These are phyloP conservation scores for Rhinoderma darwinii DNA, from an alignment of 2,113 vertebrate species.

Conservation along the genomic window DNA sequence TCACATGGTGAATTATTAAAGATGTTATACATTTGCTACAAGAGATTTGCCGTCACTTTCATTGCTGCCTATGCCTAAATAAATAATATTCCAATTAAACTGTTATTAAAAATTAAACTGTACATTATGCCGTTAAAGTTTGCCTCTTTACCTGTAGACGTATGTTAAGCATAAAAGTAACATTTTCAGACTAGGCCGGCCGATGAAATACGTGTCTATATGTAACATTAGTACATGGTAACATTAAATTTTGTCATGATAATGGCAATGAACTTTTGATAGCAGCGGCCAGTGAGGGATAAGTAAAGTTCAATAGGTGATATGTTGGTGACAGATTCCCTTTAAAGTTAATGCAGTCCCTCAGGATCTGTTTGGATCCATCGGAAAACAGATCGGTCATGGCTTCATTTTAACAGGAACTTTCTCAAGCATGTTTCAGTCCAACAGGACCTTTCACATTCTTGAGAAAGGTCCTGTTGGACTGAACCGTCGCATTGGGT, in stretches of 20 bases:
- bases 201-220: neutral
- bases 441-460: too few relatives aligned
- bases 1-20: constrained; percentile 66
- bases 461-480: too few relatives aligned
- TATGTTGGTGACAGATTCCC: too few relatives aligned
- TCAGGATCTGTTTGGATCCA: too few relatives aligned
- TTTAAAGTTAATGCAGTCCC: too few relatives aligned
- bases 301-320: too few relatives aligned
- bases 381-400: too few relatives aligned
- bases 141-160: neutral
- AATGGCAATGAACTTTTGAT: too few relatives aligned
- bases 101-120: constrained; percentile 50
- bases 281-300: too few relatives aligned
- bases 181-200: neutral
- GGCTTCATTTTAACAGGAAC: too few relatives aligned
- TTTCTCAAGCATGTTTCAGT: too few relatives aligned
- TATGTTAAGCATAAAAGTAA: neutral
- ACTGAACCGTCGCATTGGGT: too few relatives aligned
- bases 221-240: neutral
- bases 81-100: constrained; percentile 41
- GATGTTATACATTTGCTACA: constrained; percentile 56
- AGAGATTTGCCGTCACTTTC: constrained; percentile 39
- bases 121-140: neutral
- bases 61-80: constrained; percentile 5
- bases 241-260: neutral